Conservation (phyloP, 2,113 vertebrate genomes). For the Sigmodon hispidus region DNA sequence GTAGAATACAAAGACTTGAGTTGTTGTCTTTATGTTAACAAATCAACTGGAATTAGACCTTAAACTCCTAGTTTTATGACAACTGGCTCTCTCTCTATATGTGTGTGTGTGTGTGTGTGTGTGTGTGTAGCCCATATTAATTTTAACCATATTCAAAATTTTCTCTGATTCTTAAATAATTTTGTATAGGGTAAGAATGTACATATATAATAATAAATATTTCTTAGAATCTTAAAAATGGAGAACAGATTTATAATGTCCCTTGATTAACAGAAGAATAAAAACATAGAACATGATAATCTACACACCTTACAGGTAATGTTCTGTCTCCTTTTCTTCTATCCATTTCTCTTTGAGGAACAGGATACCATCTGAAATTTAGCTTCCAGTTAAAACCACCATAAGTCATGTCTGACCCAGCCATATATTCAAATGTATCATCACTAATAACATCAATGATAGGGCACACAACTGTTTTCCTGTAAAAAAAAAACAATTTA, state of each 20-base stretch:
- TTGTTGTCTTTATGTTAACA: not conserved
- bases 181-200: not conserved
- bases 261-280: not conserved
- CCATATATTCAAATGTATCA: constrained; percentile 99
- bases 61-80: not conserved
- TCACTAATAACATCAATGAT: constrained; percentile 99
- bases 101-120: not conserved
- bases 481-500: constrained; percentile 77
- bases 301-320: constrained; percentile 93
- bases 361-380: constrained; percentile 99
- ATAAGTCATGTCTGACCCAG: constrained; percentile 98
- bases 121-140: not conserved
- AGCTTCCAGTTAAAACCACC: constrained; percentile 99
- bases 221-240: constrained; percentile 7
- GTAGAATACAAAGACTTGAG: not conserved
- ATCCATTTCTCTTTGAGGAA: constrained; percentile 98
- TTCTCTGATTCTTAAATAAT: not conserved
- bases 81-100: too few relatives aligned
- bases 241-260: not conserved
- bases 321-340: constrained; percentile 97
- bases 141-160: constrained; percentile 11
- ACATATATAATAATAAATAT: not conserved
- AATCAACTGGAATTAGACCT: not conserved
- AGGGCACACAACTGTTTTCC: constrained; percentile 96
- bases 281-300: not conserved